Conservation (phyloP, 1,140 invertebrate genomes). For the Rhyacophila brunnea region DNA sequence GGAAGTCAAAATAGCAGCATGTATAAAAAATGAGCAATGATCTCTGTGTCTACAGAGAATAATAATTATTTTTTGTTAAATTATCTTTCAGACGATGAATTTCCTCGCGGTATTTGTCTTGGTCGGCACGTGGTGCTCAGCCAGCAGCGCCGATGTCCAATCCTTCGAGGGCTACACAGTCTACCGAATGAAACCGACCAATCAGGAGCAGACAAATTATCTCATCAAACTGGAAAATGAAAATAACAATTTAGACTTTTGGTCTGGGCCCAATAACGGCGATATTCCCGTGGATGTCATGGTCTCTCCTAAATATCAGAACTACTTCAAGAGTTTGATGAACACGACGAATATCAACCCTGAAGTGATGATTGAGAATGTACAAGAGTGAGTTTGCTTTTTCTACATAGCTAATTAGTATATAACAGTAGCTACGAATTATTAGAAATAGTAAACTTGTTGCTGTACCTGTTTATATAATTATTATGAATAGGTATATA, state of each 20-base stretch:
- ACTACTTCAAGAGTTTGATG: constrained; percentile 23
- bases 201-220: constrained; percentile 32
- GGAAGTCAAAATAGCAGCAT: too few species aligned
- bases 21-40: too few species aligned
- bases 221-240: constrained; percentile 36
- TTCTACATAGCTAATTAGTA: too few species aligned
- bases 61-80: too few species aligned
- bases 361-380: constrained; percentile 19
- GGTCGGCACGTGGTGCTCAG: constrained; percentile 9
- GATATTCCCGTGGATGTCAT: constrained; percentile 29
- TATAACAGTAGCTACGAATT: too few species aligned
- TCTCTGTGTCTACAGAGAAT: too few species aligned
- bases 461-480: too few species aligned
- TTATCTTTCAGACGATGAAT: too few species aligned
- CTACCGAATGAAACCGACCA: constrained; percentile 19
- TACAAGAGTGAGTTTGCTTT: constrained; percentile 27
- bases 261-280: constrained; percentile 17
- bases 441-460: too few species aligned
- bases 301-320: constrained; percentile 28
- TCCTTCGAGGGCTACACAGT: constrained; percentile 27
- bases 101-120: background rate
- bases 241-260: constrained; percentile 22
- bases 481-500: too few species aligned
- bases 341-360: constrained; percentile 2
- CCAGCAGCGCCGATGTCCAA: background rate